Evolutionary conservation across 2,888 invertebrate genomes (phyloP).

Genomic region (Eustalomyia histrio): DNA sequence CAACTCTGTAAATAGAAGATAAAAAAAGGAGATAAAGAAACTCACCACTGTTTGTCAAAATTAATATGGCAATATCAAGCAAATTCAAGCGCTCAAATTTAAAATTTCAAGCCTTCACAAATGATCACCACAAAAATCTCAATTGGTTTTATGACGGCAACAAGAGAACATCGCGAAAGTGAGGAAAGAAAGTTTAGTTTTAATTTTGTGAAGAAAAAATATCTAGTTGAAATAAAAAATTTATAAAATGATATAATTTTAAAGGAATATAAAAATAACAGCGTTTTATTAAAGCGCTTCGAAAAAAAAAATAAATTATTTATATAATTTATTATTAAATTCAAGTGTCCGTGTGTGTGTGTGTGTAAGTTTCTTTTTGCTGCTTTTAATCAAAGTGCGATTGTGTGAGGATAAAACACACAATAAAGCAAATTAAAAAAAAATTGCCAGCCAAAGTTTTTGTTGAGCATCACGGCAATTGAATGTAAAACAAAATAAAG

Average conservation of each 20-base stretch:
- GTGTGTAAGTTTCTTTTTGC: conserved; percentile 28
- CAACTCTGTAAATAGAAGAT: conserved; percentile 9
- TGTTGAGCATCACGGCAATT: conserved; percentile 50
- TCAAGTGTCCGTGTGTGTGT: conserved; percentile 42
- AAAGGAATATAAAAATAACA: conserved; percentile 31
- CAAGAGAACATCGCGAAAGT: conserved; percentile 41
- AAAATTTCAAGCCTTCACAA: conserved; percentile 38
- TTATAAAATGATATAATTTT: conserved; percentile 42
- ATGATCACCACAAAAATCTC: conserved; percentile 34
- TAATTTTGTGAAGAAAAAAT: conserved; percentile 27
- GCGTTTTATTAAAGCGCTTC: not conserved
- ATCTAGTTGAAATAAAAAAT: not conserved
- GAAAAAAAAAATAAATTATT: conserved; percentile 14
- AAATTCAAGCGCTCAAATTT: conserved; percentile 46
- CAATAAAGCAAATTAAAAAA: conserved; percentile 5
- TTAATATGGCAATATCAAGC: conserved; percentile 21
- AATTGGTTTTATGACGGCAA: conserved; percentile 61
- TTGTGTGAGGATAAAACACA: conserved; percentile 37
- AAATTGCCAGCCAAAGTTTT: conserved; percentile 19
- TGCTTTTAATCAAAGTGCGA: not conserved
- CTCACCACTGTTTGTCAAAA: conserved; percentile 9
- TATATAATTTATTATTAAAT: conserved; percentile 27
- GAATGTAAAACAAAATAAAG: conserved; percentile 21
- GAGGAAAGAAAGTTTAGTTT: conserved; percentile 9
- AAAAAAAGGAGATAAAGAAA: not conserved